phyloP scores from a whole-genome alignment of 30 jellyfish, hydroid and myxozoan species.

The Sanderia malayensis region DNA sequence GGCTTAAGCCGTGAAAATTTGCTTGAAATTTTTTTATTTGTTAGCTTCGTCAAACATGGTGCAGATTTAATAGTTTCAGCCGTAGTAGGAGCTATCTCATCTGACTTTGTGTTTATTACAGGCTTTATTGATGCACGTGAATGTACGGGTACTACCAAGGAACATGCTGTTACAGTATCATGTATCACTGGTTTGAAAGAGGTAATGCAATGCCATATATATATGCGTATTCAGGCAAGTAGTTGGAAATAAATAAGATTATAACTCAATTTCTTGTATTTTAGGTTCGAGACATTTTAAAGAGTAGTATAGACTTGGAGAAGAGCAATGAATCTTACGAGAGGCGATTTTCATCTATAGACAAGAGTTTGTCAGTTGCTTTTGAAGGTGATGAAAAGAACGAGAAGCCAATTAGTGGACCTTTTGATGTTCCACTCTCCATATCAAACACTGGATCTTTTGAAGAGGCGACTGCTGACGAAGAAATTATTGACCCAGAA shows the following conservation, averaged over 20 bases:
- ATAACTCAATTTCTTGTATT: no score
- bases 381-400: neutral
- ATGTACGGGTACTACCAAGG: conserved; percentile 1
- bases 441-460: neutral
- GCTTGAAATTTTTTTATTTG: neutral
- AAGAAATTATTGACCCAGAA: neutral
- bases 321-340: conserved; percentile 42
- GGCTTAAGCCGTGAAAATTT: neutral
- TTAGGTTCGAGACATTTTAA: conserved; percentile 74
- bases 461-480: neutral
- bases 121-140: conserved; percentile 45
- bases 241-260: neutral
- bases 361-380: conserved; percentile 32
- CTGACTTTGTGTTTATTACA: neutral
- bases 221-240: neutral
- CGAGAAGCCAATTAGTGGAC: neutral
- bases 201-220: conserved; percentile 13
- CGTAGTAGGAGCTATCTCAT: neutral
- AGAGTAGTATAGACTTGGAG: conserved; percentile 32
- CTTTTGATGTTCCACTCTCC: neutral
- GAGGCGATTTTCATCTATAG: conserved; percentile 35
- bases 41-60: neutral
- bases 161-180: conserved; percentile 43
- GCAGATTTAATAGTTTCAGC: neutral
- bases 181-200: conserved; percentile 73